These are phyloP conservation scores for Copsychus sechellarum DNA, from an alignment of 2,113 vertebrate genomes.

Conservation along the genomic window DNA sequence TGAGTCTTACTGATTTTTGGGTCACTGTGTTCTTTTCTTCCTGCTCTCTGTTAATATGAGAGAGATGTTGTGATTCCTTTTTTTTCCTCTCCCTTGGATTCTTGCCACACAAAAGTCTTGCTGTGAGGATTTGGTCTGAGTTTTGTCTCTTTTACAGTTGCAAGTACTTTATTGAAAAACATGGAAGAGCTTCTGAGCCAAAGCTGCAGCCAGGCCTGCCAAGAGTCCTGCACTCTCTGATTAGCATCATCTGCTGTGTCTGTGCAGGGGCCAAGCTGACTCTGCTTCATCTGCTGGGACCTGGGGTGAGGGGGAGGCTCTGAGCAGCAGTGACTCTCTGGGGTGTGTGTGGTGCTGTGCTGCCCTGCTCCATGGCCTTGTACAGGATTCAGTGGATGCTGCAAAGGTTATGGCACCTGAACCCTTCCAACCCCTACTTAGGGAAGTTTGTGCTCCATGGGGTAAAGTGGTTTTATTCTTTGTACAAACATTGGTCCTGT, in stretches of 20 bases:
- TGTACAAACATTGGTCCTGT: rapidly evolving
- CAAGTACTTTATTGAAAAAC: neutral
- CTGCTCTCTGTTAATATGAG: neutral
- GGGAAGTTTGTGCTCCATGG: neutral
- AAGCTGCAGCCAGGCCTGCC: neutral
- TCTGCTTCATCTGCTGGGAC: neutral
- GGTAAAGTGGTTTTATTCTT: neutral
- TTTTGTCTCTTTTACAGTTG: neutral
- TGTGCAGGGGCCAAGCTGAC: neutral
- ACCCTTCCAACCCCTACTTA: rapidly evolving
- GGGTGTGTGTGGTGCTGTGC: neutral
- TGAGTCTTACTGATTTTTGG: neutral
- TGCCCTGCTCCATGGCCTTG: neutral
- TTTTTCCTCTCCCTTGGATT: neutral
- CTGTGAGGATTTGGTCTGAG: neutral
- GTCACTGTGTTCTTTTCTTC: neutral
- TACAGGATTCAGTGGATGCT: rapidly evolving
- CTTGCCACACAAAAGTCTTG: neutral
- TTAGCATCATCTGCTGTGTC: neutral
- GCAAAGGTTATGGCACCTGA: neutral
- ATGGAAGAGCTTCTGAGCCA: neutral
- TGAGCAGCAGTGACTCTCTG: rapidly evolving
- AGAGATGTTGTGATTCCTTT: neutral
- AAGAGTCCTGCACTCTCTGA: neutral
- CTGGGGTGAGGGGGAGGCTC: neutral